Evolutionary conservation across 2,888 invertebrate species (phyloP).

Genomic region (Torymus texanus): DNA sequence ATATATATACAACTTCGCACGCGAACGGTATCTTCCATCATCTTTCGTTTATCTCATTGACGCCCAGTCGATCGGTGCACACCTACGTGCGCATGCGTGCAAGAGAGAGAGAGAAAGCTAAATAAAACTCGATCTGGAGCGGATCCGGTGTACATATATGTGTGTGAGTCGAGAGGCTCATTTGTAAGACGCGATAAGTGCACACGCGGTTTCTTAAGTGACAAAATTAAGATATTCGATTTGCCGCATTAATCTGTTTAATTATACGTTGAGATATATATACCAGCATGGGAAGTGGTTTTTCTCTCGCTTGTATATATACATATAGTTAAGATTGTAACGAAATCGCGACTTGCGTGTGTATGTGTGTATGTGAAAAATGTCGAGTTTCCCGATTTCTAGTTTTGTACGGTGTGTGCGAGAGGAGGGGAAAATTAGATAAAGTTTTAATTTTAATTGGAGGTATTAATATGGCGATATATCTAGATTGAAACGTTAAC

Average conservation of each 20-base stretch:
- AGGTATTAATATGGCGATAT: neutral
- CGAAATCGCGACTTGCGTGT: too few relatives aligned
- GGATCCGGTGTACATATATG: constrained; percentile 2
- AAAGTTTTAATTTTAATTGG: neutral
- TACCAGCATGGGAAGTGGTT: neutral
- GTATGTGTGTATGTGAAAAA: too few relatives aligned
- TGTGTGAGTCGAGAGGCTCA: neutral
- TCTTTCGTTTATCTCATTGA: constrained; percentile 50
- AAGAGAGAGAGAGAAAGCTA: constrained; percentile 2
- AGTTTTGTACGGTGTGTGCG: too few relatives aligned
- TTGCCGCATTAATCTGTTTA: constrained; percentile 42
- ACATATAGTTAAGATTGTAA: too few relatives aligned
- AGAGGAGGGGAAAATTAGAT: neutral
- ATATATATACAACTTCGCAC: too few relatives aligned
- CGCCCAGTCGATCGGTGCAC: constrained; percentile 28
- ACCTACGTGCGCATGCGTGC: neutral
- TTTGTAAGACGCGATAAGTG: neutral
- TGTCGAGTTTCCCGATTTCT: too few relatives aligned
- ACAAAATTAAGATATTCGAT: constrained; percentile 47
- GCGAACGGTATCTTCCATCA: constrained; percentile 33
- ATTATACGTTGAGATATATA: constrained; percentile 24
- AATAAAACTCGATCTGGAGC: constrained; percentile 37
- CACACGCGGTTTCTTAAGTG: constrained; percentile 5
- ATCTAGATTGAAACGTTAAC: neutral
- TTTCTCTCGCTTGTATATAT: too few relatives aligned